Evolutionary conservation across 64 coral and sea anemone genomes (phyloP).

Genomic region (Montipora foliosa): DNA sequence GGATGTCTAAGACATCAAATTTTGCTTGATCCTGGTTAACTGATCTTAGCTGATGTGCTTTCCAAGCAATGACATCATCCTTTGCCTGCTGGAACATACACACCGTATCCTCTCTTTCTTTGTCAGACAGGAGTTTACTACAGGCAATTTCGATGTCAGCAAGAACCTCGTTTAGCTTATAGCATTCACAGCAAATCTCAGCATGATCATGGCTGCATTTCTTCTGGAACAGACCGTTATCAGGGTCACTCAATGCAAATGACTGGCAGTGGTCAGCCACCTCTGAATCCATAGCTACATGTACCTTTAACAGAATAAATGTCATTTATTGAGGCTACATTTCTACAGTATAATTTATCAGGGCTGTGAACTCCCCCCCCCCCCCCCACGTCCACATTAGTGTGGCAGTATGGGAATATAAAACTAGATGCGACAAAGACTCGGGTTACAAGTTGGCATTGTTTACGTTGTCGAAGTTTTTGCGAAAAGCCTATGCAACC

Average conservation of each 20-base stretch:
- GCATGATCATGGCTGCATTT: neutral
- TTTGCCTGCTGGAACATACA: slow-evolving; percentile 3
- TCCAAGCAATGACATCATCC: neutral
- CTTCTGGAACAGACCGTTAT: neutral
- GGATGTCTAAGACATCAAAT: neutral
- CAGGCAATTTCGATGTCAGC: neutral
- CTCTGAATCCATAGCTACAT: slow-evolving; percentile 4
- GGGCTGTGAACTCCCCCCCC: too few relatives aligned
- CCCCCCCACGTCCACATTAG: too few relatives aligned
- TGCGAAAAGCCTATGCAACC: too few relatives aligned
- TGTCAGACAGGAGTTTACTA: neutral
- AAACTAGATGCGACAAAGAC: too few relatives aligned
- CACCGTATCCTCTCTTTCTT: neutral
- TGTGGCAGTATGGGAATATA: too few relatives aligned
- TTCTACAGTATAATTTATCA: neutral
- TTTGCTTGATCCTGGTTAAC: slow-evolving; percentile 24
- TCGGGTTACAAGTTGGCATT: too few relatives aligned
- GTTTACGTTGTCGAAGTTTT: too few relatives aligned
- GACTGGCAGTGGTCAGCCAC: neutral
- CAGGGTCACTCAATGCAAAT: neutral
- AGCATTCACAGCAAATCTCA: slow-evolving; percentile 7
- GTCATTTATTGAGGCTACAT: neutral
- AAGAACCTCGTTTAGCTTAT: neutral
- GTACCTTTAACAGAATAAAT: neutral
- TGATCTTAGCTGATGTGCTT: slow-evolving; percentile 9